These are phyloP conservation scores for cattle (Bos taurus) DNA, from an alignment of 2,113 vertebrate species.

Conservation along the genomic window ARS-UCD2.0 NC_037329.1:71930501-71931000, in stretches of 20 bases:
- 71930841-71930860: background rate
- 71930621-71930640: background rate
- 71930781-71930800: background rate
- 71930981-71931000: background rate
- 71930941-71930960: accelerated
- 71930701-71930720: background rate
- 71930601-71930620: background rate
- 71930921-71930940: too few species aligned
- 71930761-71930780: background rate
- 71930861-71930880: accelerated
- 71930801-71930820: background rate
- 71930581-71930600: background rate
- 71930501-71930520: background rate
- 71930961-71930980: background rate
- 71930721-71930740: background rate
- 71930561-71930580: too few species aligned
- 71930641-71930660: background rate
- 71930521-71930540: background rate
- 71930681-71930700: background rate
- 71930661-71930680: background rate
- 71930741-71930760: background rate
- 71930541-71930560: background rate
- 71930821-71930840: background rate
- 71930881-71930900: background rate
- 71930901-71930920: background rate